Conservation (phyloP, 2,888 invertebrate species). For the Eupithecia subfuscata region DNA sequence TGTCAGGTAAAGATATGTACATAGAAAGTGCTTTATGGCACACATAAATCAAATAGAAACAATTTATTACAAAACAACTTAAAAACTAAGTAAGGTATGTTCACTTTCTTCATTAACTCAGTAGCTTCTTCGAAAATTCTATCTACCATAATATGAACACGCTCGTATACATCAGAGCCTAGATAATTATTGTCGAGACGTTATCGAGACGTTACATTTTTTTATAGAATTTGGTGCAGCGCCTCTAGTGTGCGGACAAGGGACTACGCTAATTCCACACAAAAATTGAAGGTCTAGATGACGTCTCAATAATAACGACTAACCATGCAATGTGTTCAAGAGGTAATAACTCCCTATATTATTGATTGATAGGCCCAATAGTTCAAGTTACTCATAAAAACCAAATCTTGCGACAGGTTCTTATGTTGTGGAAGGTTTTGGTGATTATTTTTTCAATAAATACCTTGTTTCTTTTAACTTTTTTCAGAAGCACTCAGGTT, state of each 20-base stretch:
- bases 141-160: too few relatives aligned
- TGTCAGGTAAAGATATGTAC: constrained; percentile 73
- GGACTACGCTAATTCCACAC: background rate
- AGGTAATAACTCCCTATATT: background rate
- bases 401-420: background rate
- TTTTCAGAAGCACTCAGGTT: constrained; percentile 8
- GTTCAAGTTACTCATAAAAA: background rate
- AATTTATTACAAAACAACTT: too few relatives aligned
- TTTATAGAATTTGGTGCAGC: background rate
- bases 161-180: background rate
- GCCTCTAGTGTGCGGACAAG: background rate
- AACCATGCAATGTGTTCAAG: background rate
- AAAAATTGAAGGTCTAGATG: background rate
- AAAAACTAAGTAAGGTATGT: constrained; percentile 43
- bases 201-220: background rate
- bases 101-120: background rate
- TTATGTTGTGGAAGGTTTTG: too few relatives aligned
- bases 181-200: background rate
- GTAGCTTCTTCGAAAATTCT: background rate
- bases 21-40: too few relatives aligned
- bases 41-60: too few relatives aligned
- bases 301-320: background rate
- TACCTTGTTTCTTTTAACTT: background rate
- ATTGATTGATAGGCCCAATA: background rate
- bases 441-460: too few relatives aligned